Evolutionary conservation across 2,113 vertebrate species (phyloP), one percentile per base, ranked within the genome.

Genomic region (Chlorodrepanis virens): DNA sequence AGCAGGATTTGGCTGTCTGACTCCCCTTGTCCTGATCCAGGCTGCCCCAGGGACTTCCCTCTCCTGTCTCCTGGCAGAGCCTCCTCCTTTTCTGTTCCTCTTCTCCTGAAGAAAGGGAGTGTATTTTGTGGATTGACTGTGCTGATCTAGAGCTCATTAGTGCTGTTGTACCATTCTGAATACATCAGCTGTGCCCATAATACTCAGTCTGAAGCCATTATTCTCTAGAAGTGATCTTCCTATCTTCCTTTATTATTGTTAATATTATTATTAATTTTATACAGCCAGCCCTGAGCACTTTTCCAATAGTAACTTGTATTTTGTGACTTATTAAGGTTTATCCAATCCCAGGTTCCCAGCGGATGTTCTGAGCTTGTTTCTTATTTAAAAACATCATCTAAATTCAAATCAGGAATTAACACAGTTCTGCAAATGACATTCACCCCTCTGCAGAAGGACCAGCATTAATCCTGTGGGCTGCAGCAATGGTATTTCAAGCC

Each of bases 341-440:
- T 92, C 92, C 87, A 96, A 95, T 85, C 63, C 40, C 39, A 77
- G 71, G 92, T 94, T 96, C 92, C 93, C 93, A 94, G 87, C 0
- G n/a, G 94, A 86, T 95, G 56, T 90, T 96, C 82, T 70, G 71
- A 90, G 79, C 90, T 93, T 94, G 71, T 93, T 97, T 95, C 87
- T 95, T 95, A 67, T 31, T 94, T 94, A 86, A 97, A 96, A 95
- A 90, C 84, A 83, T 94, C 85, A 88, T 95, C 90, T 93, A 94
- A 91, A 97, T 97, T 96, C 96, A 92, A 93, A 95, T 95, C 85
- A 74, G 93, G 93, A 95, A 94, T 96, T 96, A 95, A 61, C 89
- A 96, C 67, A 88, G 84, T 93, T 94, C 75, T 93, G 87, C 42
- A 69, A 85, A 91, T 93, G 94, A 93, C 94, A 90, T 96, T 96